Percentiles rank a stretch among this genome's conserved stretches.
These are phyloP conservation scores for Epsilonema sp. DNA, from an alignment of 2,888 invertebrate genomes.

Conservation along the genomic window DNA sequence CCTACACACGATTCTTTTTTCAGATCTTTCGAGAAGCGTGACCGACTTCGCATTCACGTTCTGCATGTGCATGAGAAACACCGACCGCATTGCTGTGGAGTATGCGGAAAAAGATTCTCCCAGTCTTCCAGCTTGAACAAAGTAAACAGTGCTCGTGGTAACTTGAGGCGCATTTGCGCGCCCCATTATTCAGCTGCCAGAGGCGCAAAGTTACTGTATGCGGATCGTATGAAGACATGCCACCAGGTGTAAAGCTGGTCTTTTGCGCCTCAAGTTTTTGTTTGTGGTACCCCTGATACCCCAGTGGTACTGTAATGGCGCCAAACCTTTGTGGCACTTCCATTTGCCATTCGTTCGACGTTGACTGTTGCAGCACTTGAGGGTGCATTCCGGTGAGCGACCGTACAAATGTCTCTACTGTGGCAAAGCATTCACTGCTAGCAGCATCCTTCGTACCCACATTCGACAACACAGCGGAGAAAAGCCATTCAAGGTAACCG, in stretches of 20 bases:
- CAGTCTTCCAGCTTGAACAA: conserved; percentile 39
- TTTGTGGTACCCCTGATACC: no score
- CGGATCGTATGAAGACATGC: no score
- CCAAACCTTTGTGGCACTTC: no score
- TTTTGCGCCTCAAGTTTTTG: no score
- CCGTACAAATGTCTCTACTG: conserved; percentile 36
- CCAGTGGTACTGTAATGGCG: no score
- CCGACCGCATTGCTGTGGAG: conserved; percentile 36
- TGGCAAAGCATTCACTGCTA: conserved; percentile 35
- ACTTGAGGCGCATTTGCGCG: no score
- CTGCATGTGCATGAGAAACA: conserved; percentile 40
- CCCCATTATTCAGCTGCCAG: no score
- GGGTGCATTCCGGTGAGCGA: conserved; percentile 34
- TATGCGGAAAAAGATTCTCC: conserved; percentile 37
- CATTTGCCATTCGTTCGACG: no score
- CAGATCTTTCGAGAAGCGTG: conserved; percentile 39
- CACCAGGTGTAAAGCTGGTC: no score
- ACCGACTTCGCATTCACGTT: conserved; percentile 37
- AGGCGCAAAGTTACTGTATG: no score
- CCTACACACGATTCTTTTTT: no score
- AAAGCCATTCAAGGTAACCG: conserved; percentile 36
- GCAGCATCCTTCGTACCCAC: conserved; percentile 34
- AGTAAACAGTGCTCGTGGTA: no score
- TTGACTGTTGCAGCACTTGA: conserved; percentile 10
- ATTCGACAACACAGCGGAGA: conserved; percentile 35